These are phyloP conservation scores for Halictus ligatus DNA, from an alignment of 2,888 invertebrate species.

Conservation along the genomic window DNA sequence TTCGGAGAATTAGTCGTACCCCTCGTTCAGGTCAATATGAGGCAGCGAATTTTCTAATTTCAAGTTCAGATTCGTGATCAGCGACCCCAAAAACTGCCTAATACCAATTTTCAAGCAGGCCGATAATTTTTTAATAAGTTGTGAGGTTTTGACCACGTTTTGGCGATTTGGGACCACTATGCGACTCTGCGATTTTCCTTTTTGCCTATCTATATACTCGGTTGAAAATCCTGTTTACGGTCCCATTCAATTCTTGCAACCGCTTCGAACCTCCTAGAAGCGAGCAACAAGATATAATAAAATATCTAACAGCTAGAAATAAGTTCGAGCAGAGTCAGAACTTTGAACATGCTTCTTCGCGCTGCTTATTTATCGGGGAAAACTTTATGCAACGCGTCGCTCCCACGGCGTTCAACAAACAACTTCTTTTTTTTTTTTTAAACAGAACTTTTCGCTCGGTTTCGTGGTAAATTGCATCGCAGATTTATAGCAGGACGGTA, in stretches of 20 bases:
- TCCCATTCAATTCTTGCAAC: not conserved
- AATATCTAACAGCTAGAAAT: not conserved
- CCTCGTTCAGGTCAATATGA: no score
- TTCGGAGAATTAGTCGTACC: no score
- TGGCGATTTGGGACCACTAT: no score
- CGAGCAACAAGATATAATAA: not conserved
- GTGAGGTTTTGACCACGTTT: no score
- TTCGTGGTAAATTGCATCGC: not conserved
- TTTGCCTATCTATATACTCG: not conserved
- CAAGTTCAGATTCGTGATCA: no score
- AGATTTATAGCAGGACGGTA: conserved; percentile 30
- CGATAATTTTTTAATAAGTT: no score
- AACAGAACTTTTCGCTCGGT: not conserved
- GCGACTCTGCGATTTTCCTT: not conserved
- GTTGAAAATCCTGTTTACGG: not conserved
- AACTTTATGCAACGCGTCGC: not conserved
- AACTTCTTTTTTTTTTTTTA: not conserved
- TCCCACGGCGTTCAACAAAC: not conserved
- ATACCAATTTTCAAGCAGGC: no score
- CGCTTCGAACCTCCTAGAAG: not conserved
- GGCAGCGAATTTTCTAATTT: no score
- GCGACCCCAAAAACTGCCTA: no score
- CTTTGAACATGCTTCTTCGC: not conserved
- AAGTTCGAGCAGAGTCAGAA: not conserved
- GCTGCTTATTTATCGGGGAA: not conserved